Conservation (phyloP, 2,113 vertebrate species). For the Crotophaga sulcirostris region DNA sequence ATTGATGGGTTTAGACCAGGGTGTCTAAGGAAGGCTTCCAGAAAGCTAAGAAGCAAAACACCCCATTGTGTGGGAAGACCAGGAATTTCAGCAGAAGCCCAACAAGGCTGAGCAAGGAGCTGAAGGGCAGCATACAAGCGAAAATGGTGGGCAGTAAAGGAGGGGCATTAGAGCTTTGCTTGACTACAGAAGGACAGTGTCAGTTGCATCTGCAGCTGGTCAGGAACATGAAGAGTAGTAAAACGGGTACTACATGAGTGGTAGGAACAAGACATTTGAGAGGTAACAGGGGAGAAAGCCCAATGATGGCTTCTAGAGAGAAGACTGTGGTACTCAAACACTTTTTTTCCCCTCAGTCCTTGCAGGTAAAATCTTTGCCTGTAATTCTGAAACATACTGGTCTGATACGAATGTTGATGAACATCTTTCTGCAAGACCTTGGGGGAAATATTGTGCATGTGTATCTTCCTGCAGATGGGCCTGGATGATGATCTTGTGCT, state of each 20-base stretch:
- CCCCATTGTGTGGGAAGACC: rapidly evolving
- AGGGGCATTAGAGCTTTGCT: neutral
- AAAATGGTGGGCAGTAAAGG: rapidly evolving
- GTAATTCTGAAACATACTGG: no score
- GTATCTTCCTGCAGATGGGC: neutral
- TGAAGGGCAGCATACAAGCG: rapidly evolving
- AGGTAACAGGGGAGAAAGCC: no score
- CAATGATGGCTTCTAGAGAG: neutral
- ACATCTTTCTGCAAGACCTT: neutral
- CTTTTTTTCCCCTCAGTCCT: no score
- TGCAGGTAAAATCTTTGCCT: neutral
- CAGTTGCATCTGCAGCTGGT: neutral
- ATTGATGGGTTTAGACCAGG: neutral
- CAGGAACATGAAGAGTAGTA: neutral
- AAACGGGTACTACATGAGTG: neutral
- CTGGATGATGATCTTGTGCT: neutral
- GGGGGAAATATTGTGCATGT: rapidly evolving
- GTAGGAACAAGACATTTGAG: neutral
- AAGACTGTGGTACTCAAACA: neutral
- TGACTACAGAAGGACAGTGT: neutral
- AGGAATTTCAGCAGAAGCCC: neutral
- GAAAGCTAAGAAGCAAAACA: neutral
- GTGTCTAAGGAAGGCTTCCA: neutral
- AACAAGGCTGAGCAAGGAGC: neutral
- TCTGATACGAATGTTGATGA: neutral